These are phyloP conservation scores for Haemorhous mexicanus DNA, from an alignment of 2,113 vertebrate species.

Conservation along the genomic window DNA sequence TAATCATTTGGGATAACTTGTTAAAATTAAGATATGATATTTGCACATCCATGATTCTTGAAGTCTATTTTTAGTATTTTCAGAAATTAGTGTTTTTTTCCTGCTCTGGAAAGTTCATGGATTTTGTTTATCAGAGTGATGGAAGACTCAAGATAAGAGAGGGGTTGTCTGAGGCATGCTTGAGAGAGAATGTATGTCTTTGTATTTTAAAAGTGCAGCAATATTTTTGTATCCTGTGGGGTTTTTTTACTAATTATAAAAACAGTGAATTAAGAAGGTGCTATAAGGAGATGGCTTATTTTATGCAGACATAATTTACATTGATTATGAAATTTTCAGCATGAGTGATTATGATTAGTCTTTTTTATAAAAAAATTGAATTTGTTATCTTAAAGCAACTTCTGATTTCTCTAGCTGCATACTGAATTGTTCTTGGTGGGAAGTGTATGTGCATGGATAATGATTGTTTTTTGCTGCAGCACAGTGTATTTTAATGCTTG, in stretches of 20 bases:
- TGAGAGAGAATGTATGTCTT: background rate
- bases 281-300: background rate
- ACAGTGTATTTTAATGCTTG: background rate
- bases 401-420: background rate
- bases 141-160: background rate
- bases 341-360: background rate
- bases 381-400: background rate
- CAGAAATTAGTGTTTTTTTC: background rate
- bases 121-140: background rate
- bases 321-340: background rate
- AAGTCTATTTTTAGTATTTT: background rate
- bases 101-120: background rate
- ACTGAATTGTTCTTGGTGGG: background rate
- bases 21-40: background rate
- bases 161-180: background rate
- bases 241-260: background rate
- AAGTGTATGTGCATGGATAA: fast-evolving
- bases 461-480: background rate
- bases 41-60: background rate
- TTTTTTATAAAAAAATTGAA: background rate
- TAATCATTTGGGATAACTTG: background rate
- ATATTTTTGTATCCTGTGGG: background rate
- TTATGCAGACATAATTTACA: background rate
- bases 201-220: background rate
- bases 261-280: background rate